Base-by-base conservation (phyloP, 2,113 vertebrate genomes). In the Phylloscopus trochiloides region DNA sequence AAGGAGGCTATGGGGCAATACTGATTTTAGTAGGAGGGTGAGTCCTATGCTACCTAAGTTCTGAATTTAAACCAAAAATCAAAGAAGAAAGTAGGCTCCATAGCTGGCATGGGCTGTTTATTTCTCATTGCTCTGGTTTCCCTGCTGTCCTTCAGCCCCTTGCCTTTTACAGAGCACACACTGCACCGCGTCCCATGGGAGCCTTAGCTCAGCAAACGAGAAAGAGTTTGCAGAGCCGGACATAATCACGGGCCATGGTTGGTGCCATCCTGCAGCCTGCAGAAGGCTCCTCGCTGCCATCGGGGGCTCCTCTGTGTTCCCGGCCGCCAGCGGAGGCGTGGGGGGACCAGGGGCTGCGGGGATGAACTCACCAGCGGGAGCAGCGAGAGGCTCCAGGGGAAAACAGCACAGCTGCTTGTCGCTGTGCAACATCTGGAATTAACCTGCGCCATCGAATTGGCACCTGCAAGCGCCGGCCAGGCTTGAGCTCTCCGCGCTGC, bases 101-200 rank as follows among this genome's bases (percentile, higher is more conserved):
- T 66, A 14, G 25, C 15, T 14, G 11, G 58, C 48, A 4, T 1
- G 34, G 52, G 10, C 43, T 52, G 18, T 68, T 79, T 43, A 20
- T 28, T 66, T 59, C 87, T 66, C 11, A 3, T 20, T 24, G 11
- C 62, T 83, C 31, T 70, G 28, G 9, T 26, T 68, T 81, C 42
- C 63, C 63, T 8, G 0, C 76, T 55, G 2, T n/a, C 61, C 52
- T 84, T 42, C 86, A 32, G 34, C 88, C 57, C 50, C 47, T 36
- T 59, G 83, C 76, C 25, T 50, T 40, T 63, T 17, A 28, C 82
- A 36, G 6, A 63, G 87, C 40, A 63, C 94, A 97, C 95, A 94
- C 95, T 97, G 84, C 71, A 43, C 70, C 86, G 73, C 97, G 95
- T 97, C 83, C 96, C 34, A 6, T n/a, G 87, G 54, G 54, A 58